Percentiles rank a stretch among this genome's conserved stretches.
Conservation (phyloP, 2,113 vertebrate species). For the Corythoichthys haematopterus region DNA sequence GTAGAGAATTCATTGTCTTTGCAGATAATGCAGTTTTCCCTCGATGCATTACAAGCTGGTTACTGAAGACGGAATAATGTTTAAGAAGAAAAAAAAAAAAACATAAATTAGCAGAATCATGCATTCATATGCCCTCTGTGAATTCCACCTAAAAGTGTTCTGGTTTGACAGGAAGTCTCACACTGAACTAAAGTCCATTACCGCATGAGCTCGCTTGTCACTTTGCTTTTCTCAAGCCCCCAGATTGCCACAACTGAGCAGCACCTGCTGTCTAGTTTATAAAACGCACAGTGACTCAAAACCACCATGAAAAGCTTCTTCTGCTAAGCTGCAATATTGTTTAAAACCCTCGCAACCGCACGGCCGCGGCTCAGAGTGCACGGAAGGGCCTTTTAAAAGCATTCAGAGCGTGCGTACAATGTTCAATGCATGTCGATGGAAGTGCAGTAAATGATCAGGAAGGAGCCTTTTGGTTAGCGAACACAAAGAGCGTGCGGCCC, state of each 20-base stretch:
- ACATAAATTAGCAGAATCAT: not conserved
- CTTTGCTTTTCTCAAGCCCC: conserved; percentile 6
- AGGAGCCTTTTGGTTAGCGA: conserved; percentile 60
- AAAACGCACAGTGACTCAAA: conserved; percentile 19
- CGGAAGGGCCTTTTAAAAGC: conserved; percentile 54
- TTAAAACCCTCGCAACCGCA: conserved; percentile 45
- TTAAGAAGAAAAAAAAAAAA: too few species aligned
- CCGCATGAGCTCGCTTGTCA: conserved; percentile 1
- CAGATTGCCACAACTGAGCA: conserved; percentile 13
- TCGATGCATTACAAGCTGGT: too few species aligned
- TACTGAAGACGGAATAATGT: too few species aligned
- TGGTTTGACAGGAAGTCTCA: conserved; percentile 1
- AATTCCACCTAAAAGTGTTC: not conserved
- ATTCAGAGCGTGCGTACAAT: conserved; percentile 62
- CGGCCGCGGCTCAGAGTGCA: conserved; percentile 45
- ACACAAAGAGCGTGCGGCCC: conserved; percentile 60
- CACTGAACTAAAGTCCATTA: conserved; percentile 5
- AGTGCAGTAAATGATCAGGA: conserved; percentile 70
- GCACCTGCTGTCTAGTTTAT: conserved; percentile 25
- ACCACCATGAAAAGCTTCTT: conserved; percentile 30
- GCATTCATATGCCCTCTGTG: not conserved
- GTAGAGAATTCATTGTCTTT: too few species aligned
- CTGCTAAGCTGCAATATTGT: conserved; percentile 34
- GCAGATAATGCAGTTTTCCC: too few species aligned
- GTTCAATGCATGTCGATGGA: conserved; percentile 72